Base-by-base conservation (phyloP, 2,888 invertebrate species). In the Mycalesis mineus region DNA sequence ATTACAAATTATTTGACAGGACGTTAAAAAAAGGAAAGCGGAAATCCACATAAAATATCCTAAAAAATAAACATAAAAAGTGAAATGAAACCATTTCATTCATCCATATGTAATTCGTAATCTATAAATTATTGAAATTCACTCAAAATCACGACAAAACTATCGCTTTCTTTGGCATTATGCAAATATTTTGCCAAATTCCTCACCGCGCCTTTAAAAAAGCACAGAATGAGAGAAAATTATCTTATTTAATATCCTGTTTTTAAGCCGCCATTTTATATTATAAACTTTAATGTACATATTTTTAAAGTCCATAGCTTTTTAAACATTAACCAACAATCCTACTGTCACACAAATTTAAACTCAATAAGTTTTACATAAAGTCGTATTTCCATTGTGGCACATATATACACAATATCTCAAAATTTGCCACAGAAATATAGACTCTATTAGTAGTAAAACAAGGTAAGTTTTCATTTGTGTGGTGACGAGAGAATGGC, bases 101-200 rank as follows among this genome's bases (percentile, higher is more conserved):
- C 28, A 33, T 47, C 11, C 15, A 47, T 14, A 0, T 33, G 14
- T 5, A 2, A 31, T 47, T 47, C 15, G 15, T 47, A 31, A 33
- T 47, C 47, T 13, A 11, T 5, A 31, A 15, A 33, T 15, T 33
- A 47, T 47, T 33, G 47, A 33, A 47, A 47, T 33, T 2, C 9
- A 15, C 55, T 39, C 40, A 41, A 41, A 56, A 50, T 29, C 36
- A 6, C 28, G 33, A 36, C 36, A 55, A 37, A 51, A 50, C 50
- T 52, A 22, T 55, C 55, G 40, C 64, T 67, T 67, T 67, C 65
- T 65, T 64, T 64, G 54, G 42, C 39, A 58, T 66, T 71, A 72
- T 68, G 70, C 66, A 69, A 70, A 72, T 64, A 57, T 45, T 62
- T 67, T 14, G 48, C 39, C 33, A 60, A 66, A 71, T 69, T 69